phyloP scores from a whole-genome alignment of 1,140 invertebrate species.

The Drosophila albomicans region DNA sequence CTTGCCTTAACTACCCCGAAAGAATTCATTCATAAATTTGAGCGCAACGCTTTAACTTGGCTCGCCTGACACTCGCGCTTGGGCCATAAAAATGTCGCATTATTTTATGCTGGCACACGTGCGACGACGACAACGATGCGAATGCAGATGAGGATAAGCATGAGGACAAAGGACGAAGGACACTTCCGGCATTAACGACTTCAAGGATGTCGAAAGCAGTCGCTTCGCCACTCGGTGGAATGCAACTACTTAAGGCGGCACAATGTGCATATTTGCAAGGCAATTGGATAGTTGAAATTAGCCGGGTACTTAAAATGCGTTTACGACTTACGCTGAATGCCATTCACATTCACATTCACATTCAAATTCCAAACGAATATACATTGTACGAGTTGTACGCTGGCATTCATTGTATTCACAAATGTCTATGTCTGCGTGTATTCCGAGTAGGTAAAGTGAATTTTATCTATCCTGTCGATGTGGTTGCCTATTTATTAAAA shows the following conservation, averaged over 20 bases:
- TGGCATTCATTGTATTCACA: constrained; percentile 5
- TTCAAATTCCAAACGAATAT: constrained; percentile 20
- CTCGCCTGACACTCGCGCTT: constrained; percentile 61
- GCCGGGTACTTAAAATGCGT: constrained; percentile 34
- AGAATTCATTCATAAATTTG: constrained; percentile 78
- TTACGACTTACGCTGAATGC: constrained; percentile 34
- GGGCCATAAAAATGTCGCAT: constrained; percentile 79
- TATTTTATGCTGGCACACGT: constrained; percentile 68
- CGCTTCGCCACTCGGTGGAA: not conserved
- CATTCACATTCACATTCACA: constrained; percentile 30
- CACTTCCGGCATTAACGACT: constrained; percentile 72
- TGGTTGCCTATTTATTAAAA: too few species aligned
- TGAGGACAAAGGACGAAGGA: constrained; percentile 39
- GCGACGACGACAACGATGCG: constrained; percentile 36
- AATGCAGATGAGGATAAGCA: constrained; percentile 7
- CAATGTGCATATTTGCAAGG: constrained; percentile 34
- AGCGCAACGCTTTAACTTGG: constrained; percentile 70
- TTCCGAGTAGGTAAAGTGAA: constrained; percentile 5
- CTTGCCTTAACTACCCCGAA: constrained; percentile 18
- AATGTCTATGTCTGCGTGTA: not conserved
- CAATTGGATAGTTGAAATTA: constrained; percentile 40
- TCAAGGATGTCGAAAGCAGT: constrained; percentile 54
- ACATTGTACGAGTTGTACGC: not conserved
- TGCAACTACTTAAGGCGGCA: constrained; percentile 39
- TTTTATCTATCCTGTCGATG: not conserved